These are phyloP conservation scores for Alectoris magna DNA, from an alignment of 2,797 vertebrate genomes.

Conservation along the genomic window DNA sequence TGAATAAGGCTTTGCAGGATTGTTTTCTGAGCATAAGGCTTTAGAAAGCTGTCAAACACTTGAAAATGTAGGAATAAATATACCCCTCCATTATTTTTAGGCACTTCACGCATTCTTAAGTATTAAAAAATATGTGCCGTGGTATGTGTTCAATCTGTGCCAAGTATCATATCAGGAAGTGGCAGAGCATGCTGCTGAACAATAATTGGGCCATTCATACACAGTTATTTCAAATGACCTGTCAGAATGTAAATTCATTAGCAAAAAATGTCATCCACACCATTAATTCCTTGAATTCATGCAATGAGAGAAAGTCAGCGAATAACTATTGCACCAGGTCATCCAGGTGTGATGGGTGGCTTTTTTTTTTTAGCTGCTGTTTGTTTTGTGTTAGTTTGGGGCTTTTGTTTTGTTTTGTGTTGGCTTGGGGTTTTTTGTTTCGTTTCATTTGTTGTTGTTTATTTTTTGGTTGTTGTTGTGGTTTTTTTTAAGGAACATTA, in stretches of 20 bases:
- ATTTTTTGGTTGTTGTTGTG: no score
- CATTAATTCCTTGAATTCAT: background rate
- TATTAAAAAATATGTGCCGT: background rate
- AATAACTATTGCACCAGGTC: background rate
- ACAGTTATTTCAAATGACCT: conserved; percentile 15
- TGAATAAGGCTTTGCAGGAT: background rate
- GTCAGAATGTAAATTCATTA: background rate
- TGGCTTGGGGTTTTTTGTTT: no score
- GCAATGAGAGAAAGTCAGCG: conserved; percentile 11
- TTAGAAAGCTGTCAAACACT: conserved; percentile 43
- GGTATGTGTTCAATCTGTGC: background rate
- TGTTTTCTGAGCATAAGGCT: background rate
- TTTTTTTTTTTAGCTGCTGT: background rate
- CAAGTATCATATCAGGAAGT: background rate
- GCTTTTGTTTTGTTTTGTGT: no score
- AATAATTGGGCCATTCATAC: background rate
- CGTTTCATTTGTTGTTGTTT: no score
- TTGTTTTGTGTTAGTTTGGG: background rate
- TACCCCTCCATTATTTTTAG: conserved; percentile 19
- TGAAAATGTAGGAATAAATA: conserved; percentile 14
- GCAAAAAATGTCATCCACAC: background rate
- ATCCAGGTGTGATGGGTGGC: background rate
- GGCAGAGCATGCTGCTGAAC: background rate
- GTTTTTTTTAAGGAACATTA: background rate
- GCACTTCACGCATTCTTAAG: background rate